Base-by-base conservation (phyloP, 2,113 vertebrate genomes). In the Spizaetus ornatus region DNA sequence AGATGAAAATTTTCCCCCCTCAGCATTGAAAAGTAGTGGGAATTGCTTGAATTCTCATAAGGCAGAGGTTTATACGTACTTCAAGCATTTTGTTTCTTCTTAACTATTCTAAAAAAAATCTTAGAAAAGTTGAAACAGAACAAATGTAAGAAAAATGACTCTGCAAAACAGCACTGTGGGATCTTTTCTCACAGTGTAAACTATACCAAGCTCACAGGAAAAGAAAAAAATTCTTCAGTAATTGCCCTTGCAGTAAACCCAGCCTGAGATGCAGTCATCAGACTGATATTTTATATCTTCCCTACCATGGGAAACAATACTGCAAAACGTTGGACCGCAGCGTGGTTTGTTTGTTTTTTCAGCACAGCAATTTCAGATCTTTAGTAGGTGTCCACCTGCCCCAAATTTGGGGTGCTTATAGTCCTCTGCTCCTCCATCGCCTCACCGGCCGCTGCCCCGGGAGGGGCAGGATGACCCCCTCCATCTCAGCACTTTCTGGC, bases 401-500 rank as follows among this genome's bases (percentile, higher is more conserved):
- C 22, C n/a, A 38, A 0, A 59, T 85, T 15, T 82, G 38, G 25
- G 9, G 18, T 55, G 29, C 3, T 82, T 0, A 0, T 23, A 43
- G 29, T 19, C 31, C 12, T 15, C 45, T 66, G 34, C 21, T 65
- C 11, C 45, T 70, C 50, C 32, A 32, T 26, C 7, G 2, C 31
- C 34, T 78, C 27, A 66, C 12, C 36, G 79, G 23, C 23, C 2
- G 5, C 43, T 78, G 36, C 26, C 45, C 18, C 0, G 1, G n/a
- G 42, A 73, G 19, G 10, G 45, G 13, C 36, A 78, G 36, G 21
- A 21, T 10, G 25, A 43, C 40, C 70, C 52, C 50, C 50, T 12
- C 7, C 0, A 0, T 36, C 26, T 66, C 8, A 26, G 36, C 11
- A 55, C n/a, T 52, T 50, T 58, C 55, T 1, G 1, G 1, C 13